These are phyloP conservation scores for Coelinius sp. DNA, from an alignment of 2,888 invertebrate genomes.

Conservation along the genomic window DNA sequence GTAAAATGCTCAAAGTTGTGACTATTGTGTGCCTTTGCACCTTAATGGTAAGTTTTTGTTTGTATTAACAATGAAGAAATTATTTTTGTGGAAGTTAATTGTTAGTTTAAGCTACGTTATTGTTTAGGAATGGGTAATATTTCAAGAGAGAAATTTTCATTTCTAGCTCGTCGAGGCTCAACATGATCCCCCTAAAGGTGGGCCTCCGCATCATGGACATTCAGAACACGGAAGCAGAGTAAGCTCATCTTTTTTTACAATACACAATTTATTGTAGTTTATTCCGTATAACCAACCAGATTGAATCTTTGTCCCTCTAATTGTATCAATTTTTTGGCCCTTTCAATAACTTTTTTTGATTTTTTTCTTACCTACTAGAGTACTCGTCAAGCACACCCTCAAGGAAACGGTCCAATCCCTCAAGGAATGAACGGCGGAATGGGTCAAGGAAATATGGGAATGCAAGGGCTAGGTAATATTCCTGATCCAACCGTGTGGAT, in stretches of 20 bases:
- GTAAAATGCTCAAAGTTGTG: conserved; percentile 48
- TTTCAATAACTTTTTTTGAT: neutral
- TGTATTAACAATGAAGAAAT: too few species aligned
- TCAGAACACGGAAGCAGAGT: neutral
- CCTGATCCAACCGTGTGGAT: conserved; percentile 43
- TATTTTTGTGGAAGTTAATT: neutral
- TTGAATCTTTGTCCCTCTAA: neutral
- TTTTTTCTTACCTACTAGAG: conserved; percentile 24
- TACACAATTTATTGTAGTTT: neutral
- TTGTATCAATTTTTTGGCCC: neutral
- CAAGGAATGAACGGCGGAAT: conserved; percentile 15
- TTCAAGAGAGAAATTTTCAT: neutral
- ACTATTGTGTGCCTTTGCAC: conserved; percentile 45
- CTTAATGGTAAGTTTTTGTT: conserved; percentile 20
- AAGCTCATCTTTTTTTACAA: neutral
- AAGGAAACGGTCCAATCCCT: conserved; percentile 1
- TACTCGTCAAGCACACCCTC: conserved; percentile 37
- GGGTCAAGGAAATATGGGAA: conserved; percentile 40
- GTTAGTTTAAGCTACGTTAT: too few species aligned
- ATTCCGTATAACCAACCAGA: too few species aligned
- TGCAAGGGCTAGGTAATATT: conserved; percentile 43
- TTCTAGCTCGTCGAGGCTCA: conserved; percentile 38
- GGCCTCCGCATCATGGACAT: conserved; percentile 18
- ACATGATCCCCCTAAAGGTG: conserved; percentile 4
- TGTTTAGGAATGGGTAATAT: too few species aligned